Evolutionary conservation across 1,140 invertebrate species (phyloP).

Genomic region (Aricia agestis): DNA sequence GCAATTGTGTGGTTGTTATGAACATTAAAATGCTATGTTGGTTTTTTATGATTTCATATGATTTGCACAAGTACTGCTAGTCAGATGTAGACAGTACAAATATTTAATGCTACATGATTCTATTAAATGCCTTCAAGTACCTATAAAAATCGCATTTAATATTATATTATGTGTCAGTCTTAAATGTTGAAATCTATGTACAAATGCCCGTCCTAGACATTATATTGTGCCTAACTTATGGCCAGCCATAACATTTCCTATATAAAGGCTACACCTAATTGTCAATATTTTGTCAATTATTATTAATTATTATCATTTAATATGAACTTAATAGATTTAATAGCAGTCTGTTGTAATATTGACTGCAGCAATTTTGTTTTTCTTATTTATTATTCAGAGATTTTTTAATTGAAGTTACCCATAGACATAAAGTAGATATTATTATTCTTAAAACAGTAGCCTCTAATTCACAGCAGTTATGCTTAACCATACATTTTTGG

Average conservation of each 20-base stretch:
- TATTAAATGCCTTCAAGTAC: neutral
- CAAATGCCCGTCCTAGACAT: conserved; percentile 4
- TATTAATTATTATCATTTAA: neutral
- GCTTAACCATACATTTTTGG: neutral
- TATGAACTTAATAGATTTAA: neutral
- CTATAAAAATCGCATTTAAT: neutral
- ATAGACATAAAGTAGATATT: neutral
- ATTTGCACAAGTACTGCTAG: conserved; percentile 2
- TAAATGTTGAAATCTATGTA: conserved; percentile 5
- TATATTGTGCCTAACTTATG: neutral
- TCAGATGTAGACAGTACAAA: conserved; percentile 1
- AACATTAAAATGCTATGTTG: conserved; percentile 20
- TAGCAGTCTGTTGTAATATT: neutral
- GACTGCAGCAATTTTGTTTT: neutral
- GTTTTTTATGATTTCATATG: conserved; percentile 21
- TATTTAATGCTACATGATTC: conserved; percentile 6
- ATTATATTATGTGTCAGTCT: neutral
- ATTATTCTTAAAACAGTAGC: neutral
- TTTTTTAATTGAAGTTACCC: neutral
- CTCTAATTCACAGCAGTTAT: neutral
- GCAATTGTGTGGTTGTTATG: conserved; percentile 16
- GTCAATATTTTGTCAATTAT: conserved; percentile 5
- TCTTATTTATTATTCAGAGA: neutral
- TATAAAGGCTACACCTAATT: neutral
- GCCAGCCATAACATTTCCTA: conserved; percentile 4